Evolutionary conservation across 2,113 vertebrate species (phyloP).

Genomic region (Phaethon lepturus): DNA sequence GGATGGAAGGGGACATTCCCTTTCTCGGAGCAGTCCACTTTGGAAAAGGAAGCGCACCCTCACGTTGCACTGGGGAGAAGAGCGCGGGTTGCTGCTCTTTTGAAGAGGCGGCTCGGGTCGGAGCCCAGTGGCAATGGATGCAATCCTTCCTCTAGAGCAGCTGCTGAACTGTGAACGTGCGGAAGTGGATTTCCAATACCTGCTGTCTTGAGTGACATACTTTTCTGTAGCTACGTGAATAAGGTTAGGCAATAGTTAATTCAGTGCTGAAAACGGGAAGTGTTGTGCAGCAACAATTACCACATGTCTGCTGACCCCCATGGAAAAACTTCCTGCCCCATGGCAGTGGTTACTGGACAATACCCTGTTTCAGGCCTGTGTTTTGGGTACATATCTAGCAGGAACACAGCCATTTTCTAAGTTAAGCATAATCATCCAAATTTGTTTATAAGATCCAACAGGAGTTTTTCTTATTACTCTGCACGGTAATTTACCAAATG

Average conservation of each 20-base stretch:
- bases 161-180: neutral
- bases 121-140: neutral
- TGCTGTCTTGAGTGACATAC: constrained; percentile 36
- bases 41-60: neutral
- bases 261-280: neutral
- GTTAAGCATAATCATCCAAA: neutral
- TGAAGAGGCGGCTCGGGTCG: neutral
- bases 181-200: neutral
- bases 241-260: neutral
- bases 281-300: neutral
- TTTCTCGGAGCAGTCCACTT: neutral
- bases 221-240: neutral
- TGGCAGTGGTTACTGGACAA: neutral
- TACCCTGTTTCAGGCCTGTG: neutral
- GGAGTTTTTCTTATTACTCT: neutral
- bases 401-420: neutral
- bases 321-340: neutral
- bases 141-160: neutral
- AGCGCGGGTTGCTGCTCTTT: neutral
- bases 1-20: neutral
- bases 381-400: neutral
- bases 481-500: neutral
- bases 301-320: neutral
- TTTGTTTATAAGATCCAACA: neutral
- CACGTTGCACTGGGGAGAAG: neutral